Base-by-base conservation (phyloP, 92 coral and sea anemone genomes). In the Ricordea florida region DNA sequence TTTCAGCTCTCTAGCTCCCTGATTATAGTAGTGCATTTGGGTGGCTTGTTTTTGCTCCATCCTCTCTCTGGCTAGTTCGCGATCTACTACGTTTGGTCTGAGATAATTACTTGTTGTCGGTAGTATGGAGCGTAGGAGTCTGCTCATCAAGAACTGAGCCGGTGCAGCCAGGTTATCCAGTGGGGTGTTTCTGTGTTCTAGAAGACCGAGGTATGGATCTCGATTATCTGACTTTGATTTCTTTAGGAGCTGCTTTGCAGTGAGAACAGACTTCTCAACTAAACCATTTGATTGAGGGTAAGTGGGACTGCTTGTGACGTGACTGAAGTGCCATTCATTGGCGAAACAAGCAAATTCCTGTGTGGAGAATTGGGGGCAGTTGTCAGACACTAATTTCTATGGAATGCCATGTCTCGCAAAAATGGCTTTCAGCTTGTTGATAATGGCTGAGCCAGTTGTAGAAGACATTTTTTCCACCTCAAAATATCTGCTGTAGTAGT, bases 351-450 rank as follows among this genome's bases (percentile, higher is more conserved):
- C n/a, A 23, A 49, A 17, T 21, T 49, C 57, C 18, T 49, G 7
- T 15, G 75, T 23, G 17, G 61, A 46, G 56, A 3, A 46, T 4
- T 67, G 41, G 40, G 74, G 74, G 34, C 79, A 78, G 51, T 55
- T 43, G 28, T 57, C 59, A 0, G 59, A 57, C 13, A 48, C 18
- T 4, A 34, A 6, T 32, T 21, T 23, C 33, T 27, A 58, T 0
- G 82, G 82, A 2, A 77, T 65, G 9, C 75, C 75, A 23, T 64
- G 53, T 10, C 58, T 17, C 15, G 48, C 22, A 10, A 60, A 60
- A 1, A 22, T 11, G 18, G 33, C 47, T 36, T 60, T 60, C 6
- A 37, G 3, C 20, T 60, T 36, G 67, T 18, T 20, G 43, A 60
- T 60, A 2, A 60, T 14, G 0, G 33, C 31, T 10, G 35, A 21